Percentiles rank a stretch among this genome's conserved stretches.
Conservation (phyloP, 2,113 vertebrate genomes). For the Embiotoca jacksoni region DNA sequence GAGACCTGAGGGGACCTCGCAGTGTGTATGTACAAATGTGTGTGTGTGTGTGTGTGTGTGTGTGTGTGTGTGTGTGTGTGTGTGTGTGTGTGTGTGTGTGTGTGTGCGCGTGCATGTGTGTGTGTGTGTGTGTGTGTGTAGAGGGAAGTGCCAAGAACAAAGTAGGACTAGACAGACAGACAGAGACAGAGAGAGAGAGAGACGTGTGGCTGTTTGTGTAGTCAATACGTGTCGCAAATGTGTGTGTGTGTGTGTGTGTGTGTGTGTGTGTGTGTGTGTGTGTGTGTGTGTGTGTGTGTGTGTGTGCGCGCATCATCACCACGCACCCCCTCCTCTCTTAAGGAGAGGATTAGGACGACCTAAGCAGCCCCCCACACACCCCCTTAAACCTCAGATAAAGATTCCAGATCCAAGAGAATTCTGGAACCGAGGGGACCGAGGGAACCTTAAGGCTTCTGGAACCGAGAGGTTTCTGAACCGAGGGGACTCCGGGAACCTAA, state of each 20-base stretch:
- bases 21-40: constrained; percentile 24
- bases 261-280: neutral
- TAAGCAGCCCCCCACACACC: no score
- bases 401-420: neutral
- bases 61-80: neutral
- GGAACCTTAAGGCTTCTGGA: neutral
- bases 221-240: constrained; percentile 3
- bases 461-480: no score
- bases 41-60: constrained; percentile 7
- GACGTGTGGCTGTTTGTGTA: constrained; percentile 12
- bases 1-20: constrained; percentile 70
- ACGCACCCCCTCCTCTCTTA: neutral
- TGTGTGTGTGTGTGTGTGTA: neutral
- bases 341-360: neutral
- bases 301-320: neutral
- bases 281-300: neutral
- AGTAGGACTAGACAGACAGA: neutral
- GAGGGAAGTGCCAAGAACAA: constrained; percentile 46
- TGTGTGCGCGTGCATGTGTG: neutral
- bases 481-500: no score
- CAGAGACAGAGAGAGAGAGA: neutral
- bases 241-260: constrained; percentile 12
- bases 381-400: no score
- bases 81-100: constrained; percentile 7
- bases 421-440: neutral